Conservation (phyloP, 2,797 vertebrate genomes). For the Rhyacichthys aspro region DNA sequence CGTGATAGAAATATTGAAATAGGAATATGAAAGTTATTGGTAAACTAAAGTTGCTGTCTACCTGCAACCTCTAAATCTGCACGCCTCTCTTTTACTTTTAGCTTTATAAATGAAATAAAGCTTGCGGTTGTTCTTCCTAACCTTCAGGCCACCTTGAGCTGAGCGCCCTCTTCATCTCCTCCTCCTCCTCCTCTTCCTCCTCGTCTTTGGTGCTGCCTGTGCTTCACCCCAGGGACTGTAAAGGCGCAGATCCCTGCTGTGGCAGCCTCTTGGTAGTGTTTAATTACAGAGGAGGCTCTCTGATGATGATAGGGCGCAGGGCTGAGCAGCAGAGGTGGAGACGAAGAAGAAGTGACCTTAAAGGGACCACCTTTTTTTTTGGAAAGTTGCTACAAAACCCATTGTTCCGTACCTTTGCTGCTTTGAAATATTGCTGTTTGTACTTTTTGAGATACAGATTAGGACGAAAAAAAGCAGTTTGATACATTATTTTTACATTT, state of each 20-base stretch:
- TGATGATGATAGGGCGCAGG: conserved; percentile 28
- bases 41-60: no score
- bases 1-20: background rate
- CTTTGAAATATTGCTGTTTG: background rate
- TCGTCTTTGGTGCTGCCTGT: conserved; percentile 54
- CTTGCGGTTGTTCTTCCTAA: conserved; percentile 24
- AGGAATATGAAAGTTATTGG: no score
- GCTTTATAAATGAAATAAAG: background rate
- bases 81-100: background rate
- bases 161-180: conserved; percentile 53
- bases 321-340: conserved; percentile 12
- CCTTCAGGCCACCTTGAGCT: conserved; percentile 55
- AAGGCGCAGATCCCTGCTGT: conserved; percentile 47
- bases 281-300: conserved; percentile 78
- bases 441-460: no score
- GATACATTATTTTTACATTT: no score
- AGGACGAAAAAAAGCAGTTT: no score
- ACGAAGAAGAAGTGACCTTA: conserved; percentile 54
- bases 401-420: background rate
- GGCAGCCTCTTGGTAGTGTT: conserved; percentile 64
- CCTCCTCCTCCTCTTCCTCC: conserved; percentile 49
- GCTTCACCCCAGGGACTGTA: conserved; percentile 61
- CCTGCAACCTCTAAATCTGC: no score
- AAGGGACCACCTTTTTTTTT: conserved; percentile 8
- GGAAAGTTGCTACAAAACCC: background rate